Conservation (phyloP, 2,113 vertebrate species). For the Mus musculus region DNA sequence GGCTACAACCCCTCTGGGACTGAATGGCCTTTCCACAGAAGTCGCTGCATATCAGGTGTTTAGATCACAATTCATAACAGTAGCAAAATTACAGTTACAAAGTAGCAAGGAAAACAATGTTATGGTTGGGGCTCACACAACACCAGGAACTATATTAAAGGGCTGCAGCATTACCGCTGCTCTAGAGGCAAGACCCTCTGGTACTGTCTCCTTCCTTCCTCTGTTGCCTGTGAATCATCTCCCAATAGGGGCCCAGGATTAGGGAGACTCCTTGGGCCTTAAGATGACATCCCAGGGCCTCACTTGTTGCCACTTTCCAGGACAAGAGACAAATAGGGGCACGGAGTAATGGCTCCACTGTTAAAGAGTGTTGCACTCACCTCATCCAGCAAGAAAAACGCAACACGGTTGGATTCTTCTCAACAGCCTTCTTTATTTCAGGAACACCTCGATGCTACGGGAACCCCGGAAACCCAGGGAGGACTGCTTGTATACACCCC, state of each 20-base stretch:
- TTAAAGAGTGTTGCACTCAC: background rate
- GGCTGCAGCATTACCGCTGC: rapidly evolving
- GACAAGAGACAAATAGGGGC: background rate
- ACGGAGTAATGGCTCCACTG: background rate
- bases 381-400: too few species aligned
- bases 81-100: background rate
- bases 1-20: background rate
- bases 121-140: background rate
- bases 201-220: background rate
- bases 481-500: too few species aligned
- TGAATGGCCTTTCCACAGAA: background rate
- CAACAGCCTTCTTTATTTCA: too few species aligned
- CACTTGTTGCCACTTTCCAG: background rate
- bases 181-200: background rate
- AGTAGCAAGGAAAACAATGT: background rate
- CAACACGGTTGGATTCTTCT: too few species aligned
- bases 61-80: background rate
- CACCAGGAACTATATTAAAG: too few species aligned
- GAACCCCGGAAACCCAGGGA: too few species aligned
- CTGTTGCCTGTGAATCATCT: background rate
- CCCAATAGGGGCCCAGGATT: background rate
- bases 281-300: background rate
- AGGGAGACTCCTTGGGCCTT: background rate
- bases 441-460: too few species aligned
- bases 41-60: background rate